Conservation (phyloP, 2,888 invertebrate genomes). For the Flabesymbios commensalis region DNA sequence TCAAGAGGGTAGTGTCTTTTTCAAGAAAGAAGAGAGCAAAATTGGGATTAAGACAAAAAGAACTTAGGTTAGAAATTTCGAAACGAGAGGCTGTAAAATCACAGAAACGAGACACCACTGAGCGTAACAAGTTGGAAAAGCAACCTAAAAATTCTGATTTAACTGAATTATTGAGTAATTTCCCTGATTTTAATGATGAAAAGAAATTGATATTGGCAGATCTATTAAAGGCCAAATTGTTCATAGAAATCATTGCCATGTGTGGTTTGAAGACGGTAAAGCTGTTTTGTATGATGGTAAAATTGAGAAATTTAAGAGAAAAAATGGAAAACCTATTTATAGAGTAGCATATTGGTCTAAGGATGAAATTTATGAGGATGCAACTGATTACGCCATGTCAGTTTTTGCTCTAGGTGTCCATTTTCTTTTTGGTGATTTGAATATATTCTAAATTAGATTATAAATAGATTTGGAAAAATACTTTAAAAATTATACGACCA, state of each 20-base stretch:
- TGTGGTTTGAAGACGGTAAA: neutral
- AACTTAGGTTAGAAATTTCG: neutral
- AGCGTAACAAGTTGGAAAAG: conserved; percentile 2
- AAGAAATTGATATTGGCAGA: neutral
- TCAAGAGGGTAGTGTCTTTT: neutral
- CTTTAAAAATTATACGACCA: too few species aligned
- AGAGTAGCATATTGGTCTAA: neutral
- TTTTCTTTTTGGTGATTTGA: too few species aligned
- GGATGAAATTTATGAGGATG: conserved; percentile 2
- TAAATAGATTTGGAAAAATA: too few species aligned
- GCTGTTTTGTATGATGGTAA: neutral
- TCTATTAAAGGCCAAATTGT: neutral
- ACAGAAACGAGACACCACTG: neutral
- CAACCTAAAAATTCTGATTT: neutral
- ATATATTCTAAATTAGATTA: too few species aligned
- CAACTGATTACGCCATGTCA: too few species aligned
- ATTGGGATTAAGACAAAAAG: neutral
- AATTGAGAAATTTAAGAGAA: neutral
- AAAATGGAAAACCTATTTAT: neutral
- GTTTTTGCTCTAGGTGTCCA: too few species aligned
- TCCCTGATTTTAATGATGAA: neutral
- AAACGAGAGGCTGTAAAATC: conserved; percentile 1
- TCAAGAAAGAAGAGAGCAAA: neutral
- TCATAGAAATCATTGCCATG: neutral
- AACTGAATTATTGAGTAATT: neutral